These are phyloP conservation scores for Halictus ligatus DNA, from an alignment of 2,888 invertebrate species.

Conservation along the genomic window DNA sequence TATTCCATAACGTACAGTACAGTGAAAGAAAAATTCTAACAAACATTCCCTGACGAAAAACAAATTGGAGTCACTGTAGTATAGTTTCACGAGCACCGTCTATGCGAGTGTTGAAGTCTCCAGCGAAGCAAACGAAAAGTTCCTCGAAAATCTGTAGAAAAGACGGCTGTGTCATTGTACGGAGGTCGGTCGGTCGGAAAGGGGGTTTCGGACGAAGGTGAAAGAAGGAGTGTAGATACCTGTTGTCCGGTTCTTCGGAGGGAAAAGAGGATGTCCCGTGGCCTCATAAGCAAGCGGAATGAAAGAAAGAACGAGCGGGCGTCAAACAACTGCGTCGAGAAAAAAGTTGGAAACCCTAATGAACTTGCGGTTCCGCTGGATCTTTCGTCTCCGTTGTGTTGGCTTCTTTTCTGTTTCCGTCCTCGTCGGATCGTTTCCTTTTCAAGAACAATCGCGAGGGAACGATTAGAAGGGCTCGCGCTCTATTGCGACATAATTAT, in stretches of 20 bases:
- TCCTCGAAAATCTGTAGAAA: not conserved
- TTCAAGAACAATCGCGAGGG: constrained; percentile 71
- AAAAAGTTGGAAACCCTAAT: constrained; percentile 72
- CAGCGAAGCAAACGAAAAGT: not conserved
- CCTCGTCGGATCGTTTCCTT: constrained; percentile 39
- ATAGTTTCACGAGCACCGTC: not conserved
- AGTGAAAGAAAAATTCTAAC: not conserved
- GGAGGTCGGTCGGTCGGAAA: not conserved
- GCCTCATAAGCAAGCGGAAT: constrained; percentile 62
- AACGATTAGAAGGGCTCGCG: constrained; percentile 53
- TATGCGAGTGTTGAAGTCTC: not conserved
- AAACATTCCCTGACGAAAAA: too few species aligned
- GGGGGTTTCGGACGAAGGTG: not conserved
- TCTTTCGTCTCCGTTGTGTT: constrained; percentile 42
- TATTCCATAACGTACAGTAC: not conserved
- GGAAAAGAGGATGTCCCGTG: constrained; percentile 47
- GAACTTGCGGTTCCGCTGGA: constrained; percentile 62
- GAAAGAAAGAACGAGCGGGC: constrained; percentile 69
- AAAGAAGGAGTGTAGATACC: not conserved
- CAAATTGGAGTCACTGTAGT: too few species aligned
- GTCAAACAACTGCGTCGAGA: constrained; percentile 70
- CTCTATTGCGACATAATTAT: constrained; percentile 77
- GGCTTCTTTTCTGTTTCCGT: constrained; percentile 11
- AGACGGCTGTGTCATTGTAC: constrained; percentile 40
- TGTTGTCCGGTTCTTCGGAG: constrained; percentile 23